These are phyloP conservation scores for Mechanitis messenoides DNA, from an alignment of 2,888 invertebrate genomes.

Conservation along the genomic window DNA sequence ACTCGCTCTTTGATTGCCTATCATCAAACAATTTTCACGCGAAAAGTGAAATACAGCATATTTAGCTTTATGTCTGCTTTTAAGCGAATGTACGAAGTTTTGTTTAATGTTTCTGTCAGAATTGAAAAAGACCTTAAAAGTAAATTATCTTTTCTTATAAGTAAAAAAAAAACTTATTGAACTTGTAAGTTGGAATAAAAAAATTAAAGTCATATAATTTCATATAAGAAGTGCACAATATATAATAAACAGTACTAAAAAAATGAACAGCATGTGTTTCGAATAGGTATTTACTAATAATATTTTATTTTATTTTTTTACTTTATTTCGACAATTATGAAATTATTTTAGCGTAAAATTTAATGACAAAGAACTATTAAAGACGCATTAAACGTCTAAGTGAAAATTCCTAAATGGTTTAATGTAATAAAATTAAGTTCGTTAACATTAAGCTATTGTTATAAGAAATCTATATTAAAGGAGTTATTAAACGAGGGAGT, in stretches of 20 bases:
- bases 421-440: constrained; percentile 13
- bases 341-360: too few species aligned
- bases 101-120: not conserved
- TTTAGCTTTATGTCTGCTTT: constrained; percentile 7
- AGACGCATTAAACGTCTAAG: constrained; percentile 11
- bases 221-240: too few species aligned
- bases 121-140: not conserved
- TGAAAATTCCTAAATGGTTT: constrained; percentile 9
- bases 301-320: too few species aligned
- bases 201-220: too few species aligned
- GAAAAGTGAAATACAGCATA: constrained; percentile 17
- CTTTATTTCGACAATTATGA: too few species aligned
- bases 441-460: constrained; percentile 12
- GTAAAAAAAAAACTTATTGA: too few species aligned
- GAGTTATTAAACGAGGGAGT: constrained; percentile 28
- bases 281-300: too few species aligned
- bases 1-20: constrained; percentile 29
- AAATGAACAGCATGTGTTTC: too few species aligned
- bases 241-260: too few species aligned
- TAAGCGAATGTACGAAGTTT: constrained; percentile 4
- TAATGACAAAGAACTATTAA: constrained; percentile 12
- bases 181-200: too few species aligned
- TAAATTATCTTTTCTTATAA: too few species aligned
- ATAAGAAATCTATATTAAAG: constrained; percentile 21
- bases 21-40: constrained; percentile 30